phyloP scores from a whole-genome alignment of 2,797 vertebrate species.

The Gymnoscopelus microlampas region DNA sequence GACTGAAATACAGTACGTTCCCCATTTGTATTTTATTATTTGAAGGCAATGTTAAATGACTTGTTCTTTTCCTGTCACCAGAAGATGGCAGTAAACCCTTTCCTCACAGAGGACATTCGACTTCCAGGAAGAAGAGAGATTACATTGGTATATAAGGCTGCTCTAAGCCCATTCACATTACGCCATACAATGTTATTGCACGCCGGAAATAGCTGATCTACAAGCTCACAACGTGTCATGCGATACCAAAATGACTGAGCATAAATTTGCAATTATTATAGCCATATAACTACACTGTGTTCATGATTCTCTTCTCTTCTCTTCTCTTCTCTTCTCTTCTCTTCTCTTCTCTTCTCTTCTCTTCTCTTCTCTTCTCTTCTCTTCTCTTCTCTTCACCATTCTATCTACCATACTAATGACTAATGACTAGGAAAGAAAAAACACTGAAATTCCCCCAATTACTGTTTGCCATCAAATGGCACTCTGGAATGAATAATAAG shows the following conservation, averaged over 20 bases:
- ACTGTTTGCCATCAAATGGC: conserved; percentile 3
- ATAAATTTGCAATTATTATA: neutral
- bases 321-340: neutral
- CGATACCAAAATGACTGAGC: too few species aligned
- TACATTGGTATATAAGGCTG: conserved; percentile 21
- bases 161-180: conserved; percentile 1
- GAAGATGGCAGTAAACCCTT: conserved; percentile 78
- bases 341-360: conserved; percentile 2
- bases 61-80: conserved; percentile 42
- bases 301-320: conserved; percentile 5
- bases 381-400: too few species aligned
- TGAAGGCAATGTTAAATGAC: conserved; percentile 44
- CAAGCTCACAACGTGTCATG: too few species aligned
- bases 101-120: conserved; percentile 16
- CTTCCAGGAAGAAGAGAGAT: neutral
- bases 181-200: too few species aligned
- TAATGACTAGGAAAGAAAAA: too few species aligned
- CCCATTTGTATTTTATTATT: conserved; percentile 63
- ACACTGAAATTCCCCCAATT: neutral
- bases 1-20: conserved; percentile 37
- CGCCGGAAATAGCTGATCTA: too few species aligned
- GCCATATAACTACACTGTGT: conserved; percentile 14
- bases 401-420: neutral
- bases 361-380: conserved; percentile 7
- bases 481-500: neutral